phyloP scores from a whole-genome alignment of 2,113 vertebrate species.

The Tautogolabrus adspersus region DNA sequence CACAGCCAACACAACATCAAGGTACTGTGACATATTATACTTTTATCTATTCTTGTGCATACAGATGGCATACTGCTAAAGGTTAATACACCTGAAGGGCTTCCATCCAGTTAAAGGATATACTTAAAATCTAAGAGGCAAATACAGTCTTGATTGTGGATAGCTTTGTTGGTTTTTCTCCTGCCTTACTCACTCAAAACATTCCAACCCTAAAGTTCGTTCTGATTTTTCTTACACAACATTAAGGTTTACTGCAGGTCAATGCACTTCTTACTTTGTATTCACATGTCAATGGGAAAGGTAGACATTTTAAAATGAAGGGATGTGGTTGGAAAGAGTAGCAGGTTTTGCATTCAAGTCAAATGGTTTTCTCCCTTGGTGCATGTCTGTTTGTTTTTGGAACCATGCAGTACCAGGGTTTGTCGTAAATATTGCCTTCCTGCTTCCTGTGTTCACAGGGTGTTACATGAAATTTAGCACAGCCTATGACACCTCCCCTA shows the following conservation, averaged over 20 bases:
- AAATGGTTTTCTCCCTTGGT: conserved; percentile 13
- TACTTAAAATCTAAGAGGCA: too few species aligned
- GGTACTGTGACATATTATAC: conserved; percentile 75
- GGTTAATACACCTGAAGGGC: too few species aligned
- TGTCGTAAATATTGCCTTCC: conserved; percentile 50
- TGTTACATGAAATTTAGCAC: conserved; percentile 14
- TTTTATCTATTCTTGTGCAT: background rate
- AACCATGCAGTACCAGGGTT: conserved; percentile 23
- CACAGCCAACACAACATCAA: conserved; percentile 93
- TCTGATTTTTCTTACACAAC: too few species aligned
- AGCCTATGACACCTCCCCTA: background rate
- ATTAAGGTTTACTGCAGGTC: conserved; percentile 21
- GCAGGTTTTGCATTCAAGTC: conserved; percentile 6
- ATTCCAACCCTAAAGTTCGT: too few species aligned
- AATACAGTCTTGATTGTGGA: too few species aligned
- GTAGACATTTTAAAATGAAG: background rate
- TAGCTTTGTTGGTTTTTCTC: too few species aligned
- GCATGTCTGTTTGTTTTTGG: conserved; percentile 48
- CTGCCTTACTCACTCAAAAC: background rate
- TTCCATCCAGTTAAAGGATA: too few species aligned
- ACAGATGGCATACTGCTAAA: too few species aligned
- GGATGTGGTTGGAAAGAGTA: background rate
- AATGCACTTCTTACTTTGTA: conserved; percentile 27
- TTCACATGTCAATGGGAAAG: conserved; percentile 8
- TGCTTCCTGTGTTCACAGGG: conserved; percentile 47